Percentiles rank a stretch among this genome's conserved stretches.
Conservation (phyloP, 2,113 vertebrate genomes). For the Gorilla gorilla region DNA sequence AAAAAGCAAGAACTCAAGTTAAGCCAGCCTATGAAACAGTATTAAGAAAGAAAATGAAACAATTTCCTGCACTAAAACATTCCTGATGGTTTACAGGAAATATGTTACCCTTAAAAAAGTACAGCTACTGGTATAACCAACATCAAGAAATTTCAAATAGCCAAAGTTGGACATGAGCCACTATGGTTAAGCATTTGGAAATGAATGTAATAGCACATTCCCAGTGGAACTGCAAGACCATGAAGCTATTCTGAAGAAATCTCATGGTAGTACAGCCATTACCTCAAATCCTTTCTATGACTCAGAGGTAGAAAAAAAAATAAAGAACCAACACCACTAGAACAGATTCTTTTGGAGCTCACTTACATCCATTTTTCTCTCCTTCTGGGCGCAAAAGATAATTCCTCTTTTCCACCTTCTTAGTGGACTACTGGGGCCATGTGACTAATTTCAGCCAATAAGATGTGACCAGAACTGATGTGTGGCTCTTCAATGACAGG, state of each 20-base stretch:
- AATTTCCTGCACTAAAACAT: constrained; percentile 41
- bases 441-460: not conserved
- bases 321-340: not conserved
- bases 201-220: not conserved
- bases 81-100: not conserved
- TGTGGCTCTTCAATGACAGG: not conserved
- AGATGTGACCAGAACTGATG: not conserved
- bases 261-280: not conserved
- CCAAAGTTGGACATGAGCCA: not conserved
- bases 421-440: not conserved
- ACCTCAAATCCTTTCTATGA: not conserved
- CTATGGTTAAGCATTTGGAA: not conserved
- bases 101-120: not conserved
- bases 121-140: not conserved
- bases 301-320: not conserved
- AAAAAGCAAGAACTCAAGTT: not conserved
- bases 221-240: not conserved
- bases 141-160: not conserved
- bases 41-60: constrained; percentile 14
- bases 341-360: not conserved
- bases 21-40: not conserved
- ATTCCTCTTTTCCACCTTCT: not conserved
- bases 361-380: not conserved
- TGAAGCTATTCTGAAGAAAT: not conserved
- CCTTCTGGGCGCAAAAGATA: not conserved